Base-by-base conservation (phyloP, 2,113 vertebrate genomes). In the Coryphaenoides rupestris region DNA sequence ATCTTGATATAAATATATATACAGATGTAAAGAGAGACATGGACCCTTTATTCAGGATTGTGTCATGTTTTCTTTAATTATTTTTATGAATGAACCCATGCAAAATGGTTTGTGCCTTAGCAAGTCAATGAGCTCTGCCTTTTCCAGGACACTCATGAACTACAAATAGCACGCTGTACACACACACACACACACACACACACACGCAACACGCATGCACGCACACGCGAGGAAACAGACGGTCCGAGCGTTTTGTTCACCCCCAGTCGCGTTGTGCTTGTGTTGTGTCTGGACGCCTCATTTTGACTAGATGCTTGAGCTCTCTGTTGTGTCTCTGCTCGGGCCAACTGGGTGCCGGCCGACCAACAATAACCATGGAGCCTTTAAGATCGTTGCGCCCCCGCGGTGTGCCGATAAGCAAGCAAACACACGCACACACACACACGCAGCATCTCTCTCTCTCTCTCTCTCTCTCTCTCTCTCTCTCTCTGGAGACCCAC, bases 261-360 rank as follows among this genome's bases (percentile, higher is more conserved):
- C 66, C 45, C 60, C 64, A 53, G 68, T 64, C 65, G 57, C 68
- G 47, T 63, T 62, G 59, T 45, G 65, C 64, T 65, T 90, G 77
- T 90, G 89, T n/a, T n/a, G 81, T 81, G 88, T 86, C 89, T 90
- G 73, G 55, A 72, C 58, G 74, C 68, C 76, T 83, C 76, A 80
- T 80, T 86, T 70, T 83, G 89, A 83, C 87, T 83, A 74, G 80
- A 81, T 81, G 69, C 63, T n/a, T 21, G 54, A 72, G 75, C 69
- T 33, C 69, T 28, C 63, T 88, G 85, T 88, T 91, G 82, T 83
- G 89, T 87, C 88, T 88, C 74, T 53, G 49, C n/a, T 14, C 63
- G 21, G 76, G 63, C 63, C n/a, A n/a, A 69, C 68, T 70, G 56
- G 46, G 58, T 58, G 66, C 60, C 66, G 71, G 75, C 72, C 63